Evolutionary conservation across 1,140 invertebrate species (phyloP).

Genomic region (Acyrthosiphon pisum): DNA sequence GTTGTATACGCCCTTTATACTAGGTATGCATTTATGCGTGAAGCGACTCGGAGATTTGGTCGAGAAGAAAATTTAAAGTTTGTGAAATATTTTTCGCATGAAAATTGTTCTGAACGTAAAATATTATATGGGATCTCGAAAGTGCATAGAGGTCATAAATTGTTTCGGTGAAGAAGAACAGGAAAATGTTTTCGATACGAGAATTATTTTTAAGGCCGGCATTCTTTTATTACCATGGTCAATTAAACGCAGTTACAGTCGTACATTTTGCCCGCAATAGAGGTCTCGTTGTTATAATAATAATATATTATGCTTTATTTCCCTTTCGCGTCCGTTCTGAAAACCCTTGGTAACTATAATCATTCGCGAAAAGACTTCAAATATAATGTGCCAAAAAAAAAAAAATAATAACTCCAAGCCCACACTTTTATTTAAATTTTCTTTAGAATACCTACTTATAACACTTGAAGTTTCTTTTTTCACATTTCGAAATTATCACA

Average conservation of each 20-base stretch:
- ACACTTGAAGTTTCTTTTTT: slow-evolving; percentile 17
- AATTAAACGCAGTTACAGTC: not conserved
- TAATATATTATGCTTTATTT: not conserved
- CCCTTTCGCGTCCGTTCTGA: not conserved
- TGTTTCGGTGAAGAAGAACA: not conserved
- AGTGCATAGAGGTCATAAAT: not conserved
- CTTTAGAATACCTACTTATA: not conserved
- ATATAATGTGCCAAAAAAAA: not conserved
- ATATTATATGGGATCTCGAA: not conserved
- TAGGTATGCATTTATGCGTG: not conserved
- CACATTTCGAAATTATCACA: not conserved
- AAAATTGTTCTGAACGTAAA: not conserved
- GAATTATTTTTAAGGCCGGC: not conserved
- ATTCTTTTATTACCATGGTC: slow-evolving; percentile 17
- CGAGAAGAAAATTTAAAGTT: not conserved
- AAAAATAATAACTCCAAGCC: not conserved
- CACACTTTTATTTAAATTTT: slow-evolving; percentile 6
- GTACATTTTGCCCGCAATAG: not conserved
- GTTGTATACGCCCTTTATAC: not conserved
- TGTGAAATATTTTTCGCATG: not conserved
- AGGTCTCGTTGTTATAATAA: not conserved
- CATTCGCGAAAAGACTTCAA: not conserved
- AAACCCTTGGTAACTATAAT: not conserved
- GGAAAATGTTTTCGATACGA: slow-evolving; percentile 19
- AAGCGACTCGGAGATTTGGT: not conserved